Evolutionary conservation across 2,888 invertebrate genomes (phyloP), one percentile per base, ranked within the genome.

Genomic region (Drosophila crucigera): DNA sequence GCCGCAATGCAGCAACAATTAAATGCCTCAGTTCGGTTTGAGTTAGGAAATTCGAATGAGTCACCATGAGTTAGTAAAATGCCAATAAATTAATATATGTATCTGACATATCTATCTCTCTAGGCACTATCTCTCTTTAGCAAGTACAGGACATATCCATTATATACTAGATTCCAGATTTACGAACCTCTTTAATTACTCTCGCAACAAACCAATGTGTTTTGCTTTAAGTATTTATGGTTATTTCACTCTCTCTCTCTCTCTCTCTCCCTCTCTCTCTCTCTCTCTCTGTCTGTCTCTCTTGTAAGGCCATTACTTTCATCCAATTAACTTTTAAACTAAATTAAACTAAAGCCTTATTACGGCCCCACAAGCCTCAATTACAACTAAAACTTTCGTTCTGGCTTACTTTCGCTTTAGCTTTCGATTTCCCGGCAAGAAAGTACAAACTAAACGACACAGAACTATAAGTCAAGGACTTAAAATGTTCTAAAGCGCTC

Each of bases 401-500:
- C 43, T 25, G 65, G 66, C 58, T 85, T 63, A 74, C 68, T 58
- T 76, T 66, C 54, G 59, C 31, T 73, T 39, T 14, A 53, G 61
- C 30, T 68, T 65, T 19, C 31, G 39, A 54, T 52, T 70, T 39
- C 10, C n/a, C 9, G 22, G 31, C 58, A 52, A 62, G 59, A 64
- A 77, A 83, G 50, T 68, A 35, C 39, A 54, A 63, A 68, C 68
- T 69, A 64, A 78, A 71, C 56, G 61, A 37, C 61, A 70, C 73
- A 65, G 79, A 84, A 80, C 88, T 81, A 76, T 74, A 89, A 87
- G 87, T 89, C 72, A 68, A 65, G 72, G 71, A 70, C 76, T 87
- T 84, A 89, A 80, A 89, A 60, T 60, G 31, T 53, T 65, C 55
- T 47, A 76, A 72, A 73, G 52, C 76, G 43, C 67, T 31, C 9